phyloP scores from a whole-genome alignment of 2,113 vertebrate genomes.

The Turnix velox region DNA sequence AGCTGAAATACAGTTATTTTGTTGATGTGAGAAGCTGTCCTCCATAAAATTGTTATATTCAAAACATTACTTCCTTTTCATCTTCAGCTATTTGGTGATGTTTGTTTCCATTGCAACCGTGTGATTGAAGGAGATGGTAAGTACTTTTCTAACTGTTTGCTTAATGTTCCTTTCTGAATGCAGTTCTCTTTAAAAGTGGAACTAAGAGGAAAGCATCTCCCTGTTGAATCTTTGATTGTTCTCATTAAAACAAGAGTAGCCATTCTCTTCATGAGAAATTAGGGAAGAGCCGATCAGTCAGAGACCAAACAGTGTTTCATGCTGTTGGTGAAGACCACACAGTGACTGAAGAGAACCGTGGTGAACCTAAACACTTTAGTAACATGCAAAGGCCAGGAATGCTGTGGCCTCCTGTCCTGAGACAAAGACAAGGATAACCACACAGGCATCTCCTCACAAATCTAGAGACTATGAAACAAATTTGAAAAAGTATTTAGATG shows the following conservation, averaged over 20 bases:
- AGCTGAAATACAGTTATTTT: background rate
- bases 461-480: background rate
- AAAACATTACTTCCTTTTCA: background rate
- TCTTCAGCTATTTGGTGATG: slow-evolving; percentile 92
- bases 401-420: background rate
- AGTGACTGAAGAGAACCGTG: background rate
- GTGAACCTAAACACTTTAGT: background rate
- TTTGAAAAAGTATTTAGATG: background rate
- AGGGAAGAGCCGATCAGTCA: background rate
- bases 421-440: background rate
- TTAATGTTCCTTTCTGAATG: background rate
- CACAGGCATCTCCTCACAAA: background rate
- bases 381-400: background rate
- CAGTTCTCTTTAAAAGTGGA: background rate
- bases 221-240: background rate
- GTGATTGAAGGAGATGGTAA: slow-evolving; percentile 98
- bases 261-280: background rate
- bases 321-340: background rate
- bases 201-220: background rate
- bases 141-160: slow-evolving; percentile 13
- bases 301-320: background rate
- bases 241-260: background rate
- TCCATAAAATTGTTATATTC: background rate
- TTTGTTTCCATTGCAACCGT: slow-evolving; percentile 97
- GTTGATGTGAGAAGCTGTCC: background rate